Percentiles rank a stretch among this genome's conserved stretches.
phyloP scores from a whole-genome alignment of 35 echinoderm and acorn worm genomes.

The Ophioderma brevispina region DNA sequence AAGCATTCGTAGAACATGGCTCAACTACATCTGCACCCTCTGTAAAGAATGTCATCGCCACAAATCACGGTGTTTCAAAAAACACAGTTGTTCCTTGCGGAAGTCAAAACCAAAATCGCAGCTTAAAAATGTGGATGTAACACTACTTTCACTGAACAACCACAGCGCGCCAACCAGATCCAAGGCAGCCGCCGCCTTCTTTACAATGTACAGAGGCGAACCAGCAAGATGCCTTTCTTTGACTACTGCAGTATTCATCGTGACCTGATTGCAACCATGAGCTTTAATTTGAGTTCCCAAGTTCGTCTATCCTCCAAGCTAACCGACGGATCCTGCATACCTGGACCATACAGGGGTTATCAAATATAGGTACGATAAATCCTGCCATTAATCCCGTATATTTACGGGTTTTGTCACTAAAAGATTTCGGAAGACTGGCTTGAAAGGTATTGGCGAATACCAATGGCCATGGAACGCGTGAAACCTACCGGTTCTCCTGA shows the following conservation, averaged over 20 bases:
- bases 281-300: background rate
- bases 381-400: conserved; percentile 50
- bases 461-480: no score
- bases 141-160: no score
- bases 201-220: background rate
- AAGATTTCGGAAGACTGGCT: no score
- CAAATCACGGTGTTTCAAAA: background rate
- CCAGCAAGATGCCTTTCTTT: conserved; percentile 56
- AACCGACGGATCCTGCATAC: background rate
- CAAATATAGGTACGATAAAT: conserved; percentile 30
- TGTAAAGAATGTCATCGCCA: no score
- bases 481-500: no score
- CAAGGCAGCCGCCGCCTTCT: background rate
- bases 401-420: no score
- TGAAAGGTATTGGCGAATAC: no score
- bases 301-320: background rate
- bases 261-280: conserved; percentile 13
- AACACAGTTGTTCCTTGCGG: background rate
- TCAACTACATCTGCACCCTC: background rate
- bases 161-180: background rate
- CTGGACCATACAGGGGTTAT: conserved; percentile 2
- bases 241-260: conserved; percentile 34
- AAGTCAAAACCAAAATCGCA: background rate
- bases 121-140: background rate
- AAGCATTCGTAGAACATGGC: background rate